These are phyloP conservation scores for Brachylomia viminalis DNA, from an alignment of 2,888 invertebrate species.

Conservation along the genomic window DNA sequence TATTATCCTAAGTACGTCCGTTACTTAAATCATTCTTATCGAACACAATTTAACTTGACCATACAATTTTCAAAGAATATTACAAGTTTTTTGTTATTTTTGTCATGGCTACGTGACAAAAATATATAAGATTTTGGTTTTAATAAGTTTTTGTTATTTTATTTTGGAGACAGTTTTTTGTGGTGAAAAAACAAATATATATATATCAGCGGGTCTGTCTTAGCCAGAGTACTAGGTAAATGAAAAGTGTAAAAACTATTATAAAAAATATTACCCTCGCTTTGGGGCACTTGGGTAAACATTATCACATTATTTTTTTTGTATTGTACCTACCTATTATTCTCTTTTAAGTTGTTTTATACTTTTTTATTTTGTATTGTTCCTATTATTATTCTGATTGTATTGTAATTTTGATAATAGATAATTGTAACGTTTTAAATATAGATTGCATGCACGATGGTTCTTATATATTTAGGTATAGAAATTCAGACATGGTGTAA, in stretches of 20 bases:
- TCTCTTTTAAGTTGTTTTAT: too few species aligned
- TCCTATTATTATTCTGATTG: too few species aligned
- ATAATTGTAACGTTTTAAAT: too few species aligned
- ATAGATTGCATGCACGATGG: too few species aligned
- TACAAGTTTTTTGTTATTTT: background rate
- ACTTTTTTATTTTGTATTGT: too few species aligned
- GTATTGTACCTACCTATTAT: too few species aligned
- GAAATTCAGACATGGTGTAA: too few species aligned
- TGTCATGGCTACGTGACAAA: background rate
- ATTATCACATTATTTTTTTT: too few species aligned
- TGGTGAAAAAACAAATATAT: too few species aligned
- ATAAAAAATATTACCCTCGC: background rate
- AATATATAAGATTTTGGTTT: background rate
- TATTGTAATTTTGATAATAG: too few species aligned
- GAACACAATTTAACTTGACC: conserved; percentile 11
- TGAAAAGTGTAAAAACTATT: background rate
- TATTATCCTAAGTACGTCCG: background rate
- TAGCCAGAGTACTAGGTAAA: background rate
- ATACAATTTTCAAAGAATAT: background rate
- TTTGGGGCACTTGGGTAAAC: background rate
- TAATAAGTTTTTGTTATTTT: background rate
- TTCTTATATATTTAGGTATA: too few species aligned
- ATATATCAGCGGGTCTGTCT: background rate
- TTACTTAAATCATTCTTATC: background rate
- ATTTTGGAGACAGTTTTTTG: too few species aligned